Evolutionary conservation across 2,888 invertebrate genomes (phyloP).

Genomic region (Sminthurinus aureus): DNA sequence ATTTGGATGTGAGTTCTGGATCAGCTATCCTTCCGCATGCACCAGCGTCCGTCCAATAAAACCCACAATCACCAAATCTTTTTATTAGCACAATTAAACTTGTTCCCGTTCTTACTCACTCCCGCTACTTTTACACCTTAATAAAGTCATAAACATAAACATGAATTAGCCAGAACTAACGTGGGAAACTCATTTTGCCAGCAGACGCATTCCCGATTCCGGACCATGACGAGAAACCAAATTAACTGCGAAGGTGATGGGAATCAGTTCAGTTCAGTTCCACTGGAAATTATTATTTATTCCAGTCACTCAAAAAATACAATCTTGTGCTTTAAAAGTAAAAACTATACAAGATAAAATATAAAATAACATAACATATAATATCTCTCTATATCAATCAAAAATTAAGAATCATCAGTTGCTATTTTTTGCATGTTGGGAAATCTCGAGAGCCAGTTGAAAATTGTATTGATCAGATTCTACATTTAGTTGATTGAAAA

Average conservation of each 20-base stretch:
- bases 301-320: neutral
- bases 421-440: no score
- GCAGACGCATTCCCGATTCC: neutral
- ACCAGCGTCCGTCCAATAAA: no score
- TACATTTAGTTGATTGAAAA: no score
- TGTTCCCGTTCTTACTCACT: conserved; percentile 15
- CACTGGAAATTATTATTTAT: neutral
- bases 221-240: neutral
- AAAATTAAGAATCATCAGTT: no score
- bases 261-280: neutral
- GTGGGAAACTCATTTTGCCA: conserved; percentile 23
- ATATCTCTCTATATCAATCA: no score
- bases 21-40: no score
- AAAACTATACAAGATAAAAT: no score
- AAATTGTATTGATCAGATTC: no score
- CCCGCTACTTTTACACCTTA: conserved; percentile 8
- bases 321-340: no score
- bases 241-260: neutral
- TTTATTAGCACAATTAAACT: conserved; percentile 38
- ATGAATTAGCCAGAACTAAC: conserved; percentile 38
- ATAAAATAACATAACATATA: no score
- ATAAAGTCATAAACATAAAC: conserved; percentile 38
- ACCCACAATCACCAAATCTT: conserved; percentile 6
- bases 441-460: no score
- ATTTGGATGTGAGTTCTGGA: no score